Evolutionary conservation across 2,888 invertebrate genomes (phyloP), one percentile per base, ranked within the genome.

Genomic region (Beris morrisii): DNA sequence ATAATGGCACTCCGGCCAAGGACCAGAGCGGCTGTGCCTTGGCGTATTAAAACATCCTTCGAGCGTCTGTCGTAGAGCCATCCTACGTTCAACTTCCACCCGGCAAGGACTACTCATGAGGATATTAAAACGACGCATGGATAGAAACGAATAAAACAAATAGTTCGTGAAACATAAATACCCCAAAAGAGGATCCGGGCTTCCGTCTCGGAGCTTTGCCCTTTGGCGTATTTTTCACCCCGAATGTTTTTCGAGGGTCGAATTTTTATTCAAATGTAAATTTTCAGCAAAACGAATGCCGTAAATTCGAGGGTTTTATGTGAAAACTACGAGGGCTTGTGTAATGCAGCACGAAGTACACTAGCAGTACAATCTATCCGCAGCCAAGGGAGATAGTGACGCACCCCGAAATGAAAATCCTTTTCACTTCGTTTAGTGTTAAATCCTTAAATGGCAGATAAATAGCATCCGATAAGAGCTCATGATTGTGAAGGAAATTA

Each of bases 241-340:
- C 9, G 38, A 61, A 61, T 61, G 50, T 38, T 61, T 43, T 48
- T 52, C 52, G 52, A n/a, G 50, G 38, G 38, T 52, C 31, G 52
- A 46, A 61, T 61, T 61, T 61, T 61, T 61, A 61, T 61, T 61
- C 61, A 61, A 43, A 61, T 61, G 61, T 50, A 61, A 61, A 61
- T 61, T 61, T 61, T 50, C 22, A 22, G 22, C 22, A 38, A 50
- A 52, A 50, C 43, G 61, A 52, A 50, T 61, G 32, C 50, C 61
- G 61, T 61, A 61, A 61, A 61, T 61, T 61, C 61, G 50, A 38
- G 31, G 61, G 61, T 50, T 61, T 61, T 61, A 61, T 52, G 50
- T 30, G 58, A 59, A 59, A 59, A 46, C 58, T 59, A 59, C 58
- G 38, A 61, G 50, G 61, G 52, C 38, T 32, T 61, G 15, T n/a